Conservation (phyloP, 2,888 invertebrate species). For the Xylocampa areola region DNA sequence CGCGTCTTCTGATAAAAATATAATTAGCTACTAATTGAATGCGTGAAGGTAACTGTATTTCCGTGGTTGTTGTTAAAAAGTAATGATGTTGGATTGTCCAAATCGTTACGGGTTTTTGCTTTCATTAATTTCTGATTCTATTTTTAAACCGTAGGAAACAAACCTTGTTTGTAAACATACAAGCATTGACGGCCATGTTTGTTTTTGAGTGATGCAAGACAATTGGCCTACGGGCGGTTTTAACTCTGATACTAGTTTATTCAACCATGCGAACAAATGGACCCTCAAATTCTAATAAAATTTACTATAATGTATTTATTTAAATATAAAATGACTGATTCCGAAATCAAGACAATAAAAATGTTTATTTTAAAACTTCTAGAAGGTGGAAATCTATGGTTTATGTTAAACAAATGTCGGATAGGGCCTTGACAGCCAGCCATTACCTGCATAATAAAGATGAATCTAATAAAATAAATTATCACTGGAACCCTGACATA, state of each 20-base stretch:
- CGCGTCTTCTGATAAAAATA: slow-evolving; percentile 4
- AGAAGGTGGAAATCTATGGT: slow-evolving; percentile 14
- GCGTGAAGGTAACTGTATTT: not conserved
- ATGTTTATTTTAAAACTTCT: slow-evolving; percentile 1
- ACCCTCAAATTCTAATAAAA: no score
- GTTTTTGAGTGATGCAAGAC: no score
- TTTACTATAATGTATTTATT: no score
- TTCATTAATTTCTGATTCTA: no score
- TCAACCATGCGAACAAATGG: no score
- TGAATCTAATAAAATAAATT: slow-evolving; percentile 53
- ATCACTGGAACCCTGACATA: slow-evolving; percentile 50
- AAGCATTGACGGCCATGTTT: no score
- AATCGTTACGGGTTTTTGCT: no score
- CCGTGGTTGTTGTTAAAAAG: not conserved
- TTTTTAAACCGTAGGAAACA: no score
- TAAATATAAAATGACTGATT: not conserved
- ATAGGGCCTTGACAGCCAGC: slow-evolving; percentile 33
- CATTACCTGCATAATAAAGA: slow-evolving; percentile 50
- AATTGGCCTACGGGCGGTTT: no score
- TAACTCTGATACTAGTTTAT: no score
- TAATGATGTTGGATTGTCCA: no score
- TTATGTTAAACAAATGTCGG: slow-evolving; percentile 19
- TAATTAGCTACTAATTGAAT: not conserved
- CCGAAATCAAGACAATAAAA: not conserved
- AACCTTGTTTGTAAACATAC: no score